Percentiles rank a stretch among this genome's conserved stretches.
Evolutionary conservation across 1,140 invertebrate genomes (phyloP).

Genomic region (Pristionchus pacificus): DNA sequence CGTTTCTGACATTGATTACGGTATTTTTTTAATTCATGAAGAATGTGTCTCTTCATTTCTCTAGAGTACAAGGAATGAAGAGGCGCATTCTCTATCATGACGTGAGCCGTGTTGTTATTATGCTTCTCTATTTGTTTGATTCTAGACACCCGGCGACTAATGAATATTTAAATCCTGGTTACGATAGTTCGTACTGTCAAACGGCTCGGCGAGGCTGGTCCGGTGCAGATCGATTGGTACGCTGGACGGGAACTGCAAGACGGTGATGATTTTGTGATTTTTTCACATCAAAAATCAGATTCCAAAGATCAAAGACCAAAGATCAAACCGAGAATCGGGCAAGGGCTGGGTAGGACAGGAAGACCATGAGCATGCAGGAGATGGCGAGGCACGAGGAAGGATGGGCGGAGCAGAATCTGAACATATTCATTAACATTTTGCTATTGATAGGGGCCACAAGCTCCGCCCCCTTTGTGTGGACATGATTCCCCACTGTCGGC

Average conservation of each 20-base stretch:
- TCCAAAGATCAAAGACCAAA: not conserved
- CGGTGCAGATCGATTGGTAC: conserved; percentile 45
- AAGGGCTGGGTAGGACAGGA: conserved; percentile 48
- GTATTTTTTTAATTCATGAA: no score
- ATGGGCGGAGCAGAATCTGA: conserved; percentile 47
- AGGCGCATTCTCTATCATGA: no score
- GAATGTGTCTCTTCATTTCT: no score
- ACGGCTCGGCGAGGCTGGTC: conserved; percentile 13
- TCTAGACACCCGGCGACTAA: not conserved
- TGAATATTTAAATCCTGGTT: not conserved
- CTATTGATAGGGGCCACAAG: no score
- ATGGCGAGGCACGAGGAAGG: conserved; percentile 41
- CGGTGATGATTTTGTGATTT: not conserved
- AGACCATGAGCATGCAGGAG: conserved; percentile 43
- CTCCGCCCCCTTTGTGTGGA: no score
- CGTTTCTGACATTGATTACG: conserved; percentile 36
- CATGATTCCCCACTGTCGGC: no score
- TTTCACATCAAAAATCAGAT: not conserved
- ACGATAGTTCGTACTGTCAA: conserved; percentile 2
- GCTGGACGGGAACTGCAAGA: conserved; percentile 39
- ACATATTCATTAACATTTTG: conserved; percentile 10
- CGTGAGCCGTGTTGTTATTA: no score
- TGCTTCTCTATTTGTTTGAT: no score
- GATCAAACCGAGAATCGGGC: not conserved
- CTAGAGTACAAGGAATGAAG: no score